Base-by-base conservation (phyloP, 2,888 invertebrate genomes). In the Apamea crenata region DNA sequence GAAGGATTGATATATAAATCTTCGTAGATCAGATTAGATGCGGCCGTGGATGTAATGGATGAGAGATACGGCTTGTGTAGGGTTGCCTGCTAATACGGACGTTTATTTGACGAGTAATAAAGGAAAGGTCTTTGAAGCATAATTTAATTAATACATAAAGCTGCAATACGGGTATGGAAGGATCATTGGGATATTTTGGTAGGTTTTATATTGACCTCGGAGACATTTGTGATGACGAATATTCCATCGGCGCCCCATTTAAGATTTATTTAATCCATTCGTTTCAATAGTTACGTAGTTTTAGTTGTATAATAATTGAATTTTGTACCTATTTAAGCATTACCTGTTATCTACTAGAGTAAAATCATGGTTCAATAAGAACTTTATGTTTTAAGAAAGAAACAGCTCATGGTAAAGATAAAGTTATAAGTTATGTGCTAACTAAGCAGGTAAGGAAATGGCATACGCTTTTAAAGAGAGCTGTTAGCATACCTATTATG, bases 1-100 rank as follows among this genome's bases (percentile, higher is more conserved):
- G 84, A 82, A 90, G 87, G 85, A 90, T 88, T 82, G 77, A 85
- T 77, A 83, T 86, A 93, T 94, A 94, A 94, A 95, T 95, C 94
- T 92, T 90, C 83, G 87, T 88, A 91, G 88, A 93, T 93, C 90
- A 90, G 92, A 93, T 93, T 87, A 91, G 87, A 85, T 87, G 79
- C 74, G 67, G 81, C 76, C 88, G 78, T 65, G 59, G 91, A 91
- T 83, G 56, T 88, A 87, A 83, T 74, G 47, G 70, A 70, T 77
- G 78, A 69, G 36, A 79, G 78, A 86, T 80, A 72, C 40, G 84
- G 77, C 66, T 77, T 50, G n/a, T 72, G 67, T 74, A 80, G 84
- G 56, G 68, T 61, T 80, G 80, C 25, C 65, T 61, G 36, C 32
- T 14, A 56, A 66, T 32, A 36, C 29, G 40, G 18, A 82, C n/a